Evolutionary conservation across 2,888 invertebrate genomes (phyloP), one percentile per base, ranked within the genome.

Genomic region (Odontothrips loti): DNA sequence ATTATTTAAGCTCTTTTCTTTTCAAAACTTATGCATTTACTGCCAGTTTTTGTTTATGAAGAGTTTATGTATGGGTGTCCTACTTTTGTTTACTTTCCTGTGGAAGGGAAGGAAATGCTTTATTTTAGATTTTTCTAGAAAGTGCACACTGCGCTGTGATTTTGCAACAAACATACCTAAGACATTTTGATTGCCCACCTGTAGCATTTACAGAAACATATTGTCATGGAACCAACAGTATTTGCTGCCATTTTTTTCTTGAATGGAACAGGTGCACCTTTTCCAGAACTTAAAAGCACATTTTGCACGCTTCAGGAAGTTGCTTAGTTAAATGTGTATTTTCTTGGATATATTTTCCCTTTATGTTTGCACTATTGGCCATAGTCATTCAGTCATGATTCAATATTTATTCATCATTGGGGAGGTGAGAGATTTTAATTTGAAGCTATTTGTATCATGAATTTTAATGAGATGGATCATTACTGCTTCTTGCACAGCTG

Each of bases 91-190:
- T 23, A 9, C 27, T 75, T 75, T 75, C 68, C 68, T 75, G 27
- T 75, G n/a, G 10, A 23, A 27, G 68, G 68, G 9, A 75, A 75
- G 68, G 23, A 11, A 27, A 27, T 75, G 68, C 68, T 75, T 75
- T 75, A 75, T 23, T 75, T 27, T 75, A 27, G 27, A 27, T 23
- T 75, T 3, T 27, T 20, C 58, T 12, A 23, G 12, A 75, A 27
- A 75, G 68, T 75, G 68, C 68, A 75, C 68, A 27, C 27, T 75
- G 68, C 68, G 68, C 68, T 75, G 68, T 75, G 68, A 75, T 75
- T 75, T 75, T 75, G 68, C 68, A 75, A 75, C 68, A 75, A 75
- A 75, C 68, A 75, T 75, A 75, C 68, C 68, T 75, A 75, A 75
- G 68, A 75, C 68, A 75, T 75, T 75, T 75, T 75, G 27, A 27